Base-by-base conservation (phyloP, 2,113 vertebrate genomes). In the Cottus gobio region DNA sequence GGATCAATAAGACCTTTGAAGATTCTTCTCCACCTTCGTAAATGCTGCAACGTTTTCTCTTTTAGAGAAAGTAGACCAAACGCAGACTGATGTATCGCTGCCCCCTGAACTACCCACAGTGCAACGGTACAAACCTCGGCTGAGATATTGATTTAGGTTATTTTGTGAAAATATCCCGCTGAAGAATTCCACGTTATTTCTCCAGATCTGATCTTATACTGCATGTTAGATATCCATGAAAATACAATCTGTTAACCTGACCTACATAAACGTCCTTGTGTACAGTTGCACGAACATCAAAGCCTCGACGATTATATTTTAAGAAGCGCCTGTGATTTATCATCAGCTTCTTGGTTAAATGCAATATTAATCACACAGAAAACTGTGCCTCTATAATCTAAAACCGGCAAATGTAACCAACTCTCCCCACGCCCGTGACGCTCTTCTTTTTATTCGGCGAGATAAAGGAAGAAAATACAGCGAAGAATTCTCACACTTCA, bases 201-300 rank as follows among this genome's bases (percentile, higher is more conserved):
- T 62, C 44, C 56, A 70, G 30, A 80, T 65, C 42, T 60, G 71
- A 76, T 71, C 72, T 63, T n/a, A 36, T 26, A 26, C 18, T 80
- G 46, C 75, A 72, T 52, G 42, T 82, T 69, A 66, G 24, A 71
- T 77, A 81, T 39, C 82, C 67, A 31, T 64, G 50, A 77, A 80
- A 82, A 85, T 70, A 78, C 74, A 68, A 87, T 86, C 71, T 85
- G 83, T 93, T 70, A 89, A 85, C 83, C 56, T 84, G 93, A 93
- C 94, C 93, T 91, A 94, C 78, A 93, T 95, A 89, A 80, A 85
- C 83, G 71, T 88, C 86, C 88, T 87, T 94, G 82, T 86, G 79
- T 85, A 75, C 83, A 81, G 71, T 83, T 83, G 86, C 88, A 84
- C 84, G 90, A 93, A 92, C 91, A 86, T 93, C 85, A 92, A 78